Conservation (phyloP, 1,140 invertebrate genomes). For the Bombus superbus region DNA sequence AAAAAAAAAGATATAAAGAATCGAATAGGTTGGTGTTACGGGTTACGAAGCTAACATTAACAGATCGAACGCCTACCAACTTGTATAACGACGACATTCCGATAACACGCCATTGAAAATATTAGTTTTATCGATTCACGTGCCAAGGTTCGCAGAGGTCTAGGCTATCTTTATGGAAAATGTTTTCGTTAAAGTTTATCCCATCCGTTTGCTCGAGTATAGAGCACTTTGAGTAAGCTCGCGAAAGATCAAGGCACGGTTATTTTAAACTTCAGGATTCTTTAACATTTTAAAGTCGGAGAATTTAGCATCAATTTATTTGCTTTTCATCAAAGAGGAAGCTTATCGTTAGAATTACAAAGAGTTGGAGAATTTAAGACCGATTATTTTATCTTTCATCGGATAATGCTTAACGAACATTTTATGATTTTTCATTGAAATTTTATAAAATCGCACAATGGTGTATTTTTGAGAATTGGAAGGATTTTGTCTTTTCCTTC, state of each 20-base stretch:
- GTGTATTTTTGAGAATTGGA: background rate
- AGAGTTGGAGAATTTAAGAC: background rate
- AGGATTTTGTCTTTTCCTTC: too few relatives aligned
- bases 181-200: background rate
- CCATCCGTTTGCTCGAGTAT: background rate
- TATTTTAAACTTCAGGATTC: background rate
- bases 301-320: background rate
- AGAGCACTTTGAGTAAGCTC: background rate
- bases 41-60: background rate
- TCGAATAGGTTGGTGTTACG: too few relatives aligned
- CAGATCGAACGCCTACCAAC: background rate
- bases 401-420: background rate
- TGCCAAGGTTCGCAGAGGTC: background rate
- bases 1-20: background rate
- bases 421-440: background rate
- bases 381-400: background rate
- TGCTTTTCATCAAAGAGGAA: background rate
- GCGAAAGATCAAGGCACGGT: background rate
- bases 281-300: background rate
- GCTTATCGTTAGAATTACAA: background rate
- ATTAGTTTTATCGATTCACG: conserved; percentile 8
- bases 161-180: background rate
- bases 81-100: background rate
- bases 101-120: background rate
- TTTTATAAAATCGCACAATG: background rate